phyloP scores from a whole-genome alignment of 2,888 invertebrate species.

The Torymus tubicola region DNA sequence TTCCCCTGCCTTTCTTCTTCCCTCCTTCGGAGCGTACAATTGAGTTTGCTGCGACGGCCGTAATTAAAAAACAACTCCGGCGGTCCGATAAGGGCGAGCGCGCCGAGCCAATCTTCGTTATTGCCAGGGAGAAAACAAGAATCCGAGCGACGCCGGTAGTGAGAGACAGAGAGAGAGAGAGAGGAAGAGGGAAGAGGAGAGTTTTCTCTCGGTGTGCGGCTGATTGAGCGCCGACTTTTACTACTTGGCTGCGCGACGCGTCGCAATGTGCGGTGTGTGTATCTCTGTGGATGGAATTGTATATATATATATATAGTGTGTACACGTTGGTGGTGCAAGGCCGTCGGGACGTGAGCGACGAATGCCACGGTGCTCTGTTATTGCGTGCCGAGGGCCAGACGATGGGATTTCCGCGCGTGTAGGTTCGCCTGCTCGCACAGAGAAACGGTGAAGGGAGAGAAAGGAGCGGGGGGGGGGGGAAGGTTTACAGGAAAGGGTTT shows the following conservation, averaged over 20 bases:
- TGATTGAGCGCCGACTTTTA: constrained; percentile 39
- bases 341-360: not conserved
- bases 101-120: constrained; percentile 39
- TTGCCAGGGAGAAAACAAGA: constrained; percentile 21
- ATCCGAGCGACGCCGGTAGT: not conserved
- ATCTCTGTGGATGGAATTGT: too few relatives aligned
- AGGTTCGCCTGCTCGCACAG: too few relatives aligned
- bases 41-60: constrained; percentile 56
- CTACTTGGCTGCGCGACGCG: constrained; percentile 17
- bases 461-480: too few relatives aligned
- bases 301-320: too few relatives aligned
- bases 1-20: constrained; percentile 43
- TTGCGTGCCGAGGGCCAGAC: too few relatives aligned
- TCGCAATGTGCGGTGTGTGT: too few relatives aligned
- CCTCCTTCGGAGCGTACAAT: constrained; percentile 53
- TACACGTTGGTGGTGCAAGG: not conserved
- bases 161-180: too few relatives aligned
- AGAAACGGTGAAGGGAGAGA: too few relatives aligned
- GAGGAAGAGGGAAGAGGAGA: too few relatives aligned
- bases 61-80: constrained; percentile 59
- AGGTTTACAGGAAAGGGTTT: too few relatives aligned
- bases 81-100: constrained; percentile 12
- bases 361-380: too few relatives aligned
- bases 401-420: too few relatives aligned
- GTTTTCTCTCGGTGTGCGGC: not conserved